phyloP scores from a whole-genome alignment of 2,888 invertebrate species.

The Oscheius onirici region DNA sequence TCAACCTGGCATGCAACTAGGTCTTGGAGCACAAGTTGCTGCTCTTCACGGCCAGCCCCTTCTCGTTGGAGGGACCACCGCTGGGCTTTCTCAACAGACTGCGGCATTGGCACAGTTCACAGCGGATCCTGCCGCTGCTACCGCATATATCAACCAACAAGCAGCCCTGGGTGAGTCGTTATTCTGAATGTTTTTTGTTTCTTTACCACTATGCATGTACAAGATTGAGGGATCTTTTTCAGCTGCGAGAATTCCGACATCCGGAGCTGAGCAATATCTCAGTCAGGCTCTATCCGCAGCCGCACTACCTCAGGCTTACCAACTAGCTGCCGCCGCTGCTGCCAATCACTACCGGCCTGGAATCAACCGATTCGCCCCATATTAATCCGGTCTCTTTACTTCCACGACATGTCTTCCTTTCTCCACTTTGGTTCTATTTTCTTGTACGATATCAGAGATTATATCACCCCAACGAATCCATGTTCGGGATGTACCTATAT shows the following conservation, averaged over 20 bases:
- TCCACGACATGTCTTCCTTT: slow-evolving; percentile 1
- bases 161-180: slow-evolving; percentile 39
- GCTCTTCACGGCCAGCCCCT: slow-evolving; percentile 47
- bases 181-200: not conserved
- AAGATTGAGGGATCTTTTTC: slow-evolving; percentile 33
- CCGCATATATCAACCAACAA: slow-evolving; percentile 49
- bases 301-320: slow-evolving; percentile 43
- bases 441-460: slow-evolving; percentile 33
- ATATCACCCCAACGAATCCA: slow-evolving; percentile 33
- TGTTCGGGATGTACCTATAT: slow-evolving; percentile 32
- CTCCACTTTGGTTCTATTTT: slow-evolving; percentile 13
- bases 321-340: slow-evolving; percentile 26
- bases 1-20: not conserved
- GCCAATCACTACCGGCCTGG: slow-evolving; percentile 47
- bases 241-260: slow-evolving; percentile 43
- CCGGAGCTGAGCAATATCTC: slow-evolving; percentile 50
- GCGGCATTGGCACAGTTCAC: slow-evolving; percentile 37
- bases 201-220: not conserved
- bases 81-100: slow-evolving; percentile 11
- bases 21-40: slow-evolving; percentile 11
- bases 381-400: slow-evolving; percentile 35
- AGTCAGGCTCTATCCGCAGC: slow-evolving; percentile 50
- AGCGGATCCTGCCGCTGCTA: slow-evolving; percentile 15
- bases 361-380: slow-evolving; percentile 58
- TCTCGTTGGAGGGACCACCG: slow-evolving; percentile 36